Conservation (phyloP, 1,140 invertebrate species). For the Hycleus cichorii region DNA sequence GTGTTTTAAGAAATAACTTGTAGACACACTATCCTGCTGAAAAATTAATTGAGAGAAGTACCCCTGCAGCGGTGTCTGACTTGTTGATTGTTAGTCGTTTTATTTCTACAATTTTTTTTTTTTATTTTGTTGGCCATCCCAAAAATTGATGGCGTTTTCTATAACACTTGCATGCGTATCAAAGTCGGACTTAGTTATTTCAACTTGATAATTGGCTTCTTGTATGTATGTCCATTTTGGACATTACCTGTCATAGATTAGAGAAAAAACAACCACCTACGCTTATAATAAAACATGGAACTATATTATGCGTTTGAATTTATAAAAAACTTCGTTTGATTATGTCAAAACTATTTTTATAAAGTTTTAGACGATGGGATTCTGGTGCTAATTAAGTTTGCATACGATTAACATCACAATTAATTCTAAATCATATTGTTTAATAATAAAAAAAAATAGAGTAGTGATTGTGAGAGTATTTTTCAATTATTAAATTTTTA, state of each 20-base stretch:
- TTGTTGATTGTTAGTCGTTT: constrained; percentile 1
- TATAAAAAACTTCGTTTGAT: constrained; percentile 18
- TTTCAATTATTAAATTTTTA: constrained; percentile 13
- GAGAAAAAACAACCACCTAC: not conserved
- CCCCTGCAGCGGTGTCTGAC: no score
- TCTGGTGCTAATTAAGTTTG: constrained; percentile 10
- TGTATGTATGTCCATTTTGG: constrained; percentile 5
- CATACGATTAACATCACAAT: constrained; percentile 13
- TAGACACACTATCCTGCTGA: not conserved
- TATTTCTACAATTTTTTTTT: no score
- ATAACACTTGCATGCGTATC: constrained; percentile 1
- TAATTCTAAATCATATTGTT: not conserved
- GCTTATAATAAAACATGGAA: constrained; percentile 2
- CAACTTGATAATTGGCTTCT: constrained; percentile 10
- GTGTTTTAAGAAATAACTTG: no score
- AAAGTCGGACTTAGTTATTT: constrained; percentile 8
- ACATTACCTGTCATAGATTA: constrained; percentile 18
- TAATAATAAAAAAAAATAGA: constrained; percentile 6
- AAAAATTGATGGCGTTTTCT: constrained; percentile 10
- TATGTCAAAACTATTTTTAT: constrained; percentile 11
- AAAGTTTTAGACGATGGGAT: no score
- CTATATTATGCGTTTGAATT: not conserved
- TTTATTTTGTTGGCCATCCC: not conserved
- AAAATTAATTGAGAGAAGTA: not conserved
- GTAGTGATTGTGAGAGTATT: not conserved